These are phyloP conservation scores for Bimastos eiseni DNA, from an alignment of 2,888 invertebrate species.

Conservation along the genomic window DNA sequence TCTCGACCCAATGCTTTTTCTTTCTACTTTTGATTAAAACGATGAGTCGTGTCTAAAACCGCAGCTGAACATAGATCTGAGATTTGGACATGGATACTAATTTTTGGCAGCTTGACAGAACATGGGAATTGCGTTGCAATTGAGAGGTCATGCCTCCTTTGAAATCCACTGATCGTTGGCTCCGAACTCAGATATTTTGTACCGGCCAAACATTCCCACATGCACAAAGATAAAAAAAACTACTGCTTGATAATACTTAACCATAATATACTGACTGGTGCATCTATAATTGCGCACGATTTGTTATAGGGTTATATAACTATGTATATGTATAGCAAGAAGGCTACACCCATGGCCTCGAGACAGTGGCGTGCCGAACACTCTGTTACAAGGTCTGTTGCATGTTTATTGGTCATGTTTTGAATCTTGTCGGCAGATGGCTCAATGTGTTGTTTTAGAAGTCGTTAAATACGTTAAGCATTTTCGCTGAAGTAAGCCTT, in stretches of 20 bases:
- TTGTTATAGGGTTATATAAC: too few species aligned
- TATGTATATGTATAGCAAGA: background rate
- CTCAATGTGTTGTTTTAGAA: background rate
- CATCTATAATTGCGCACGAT: too few species aligned
- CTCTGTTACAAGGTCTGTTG: background rate
- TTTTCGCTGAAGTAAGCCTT: background rate
- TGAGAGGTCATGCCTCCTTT: background rate
- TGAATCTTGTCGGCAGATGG: accelerated
- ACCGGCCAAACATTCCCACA: background rate
- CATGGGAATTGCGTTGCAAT: background rate
- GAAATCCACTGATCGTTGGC: background rate
- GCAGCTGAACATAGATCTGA: background rate
- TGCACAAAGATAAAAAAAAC: background rate
- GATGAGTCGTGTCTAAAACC: background rate
- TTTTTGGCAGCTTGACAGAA: background rate
- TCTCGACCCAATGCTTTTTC: background rate
- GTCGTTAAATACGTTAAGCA: background rate
- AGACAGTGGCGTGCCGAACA: background rate
- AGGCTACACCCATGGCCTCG: background rate
- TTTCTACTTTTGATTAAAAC: background rate
- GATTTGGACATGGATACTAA: background rate
- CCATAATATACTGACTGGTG: background rate
- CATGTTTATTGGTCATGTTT: background rate
- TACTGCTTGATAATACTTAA: background rate
- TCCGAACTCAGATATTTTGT: background rate